phyloP scores from a whole-genome alignment of 1,140 invertebrate genomes.

The Drosophila orosa region DNA sequence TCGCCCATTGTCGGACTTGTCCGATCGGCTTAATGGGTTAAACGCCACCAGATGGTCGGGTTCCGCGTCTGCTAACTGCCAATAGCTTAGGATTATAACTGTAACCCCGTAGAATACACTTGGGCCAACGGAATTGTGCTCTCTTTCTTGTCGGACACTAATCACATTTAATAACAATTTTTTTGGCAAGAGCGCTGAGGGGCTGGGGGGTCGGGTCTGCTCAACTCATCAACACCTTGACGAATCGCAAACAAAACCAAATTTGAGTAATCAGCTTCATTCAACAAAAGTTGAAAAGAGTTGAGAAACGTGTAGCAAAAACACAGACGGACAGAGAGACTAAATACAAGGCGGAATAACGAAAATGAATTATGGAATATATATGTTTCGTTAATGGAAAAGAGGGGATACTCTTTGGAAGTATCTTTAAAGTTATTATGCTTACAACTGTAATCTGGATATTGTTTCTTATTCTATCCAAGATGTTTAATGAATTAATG shows the following conservation, averaged over 20 bases:
- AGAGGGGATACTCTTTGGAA: slow-evolving; percentile 40
- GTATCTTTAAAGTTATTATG: background rate
- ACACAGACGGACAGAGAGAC: slow-evolving; percentile 36
- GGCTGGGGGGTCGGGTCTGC: slow-evolving; percentile 14
- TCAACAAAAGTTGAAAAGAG: slow-evolving; percentile 63
- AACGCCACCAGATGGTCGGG: slow-evolving; percentile 71
- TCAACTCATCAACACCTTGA: slow-evolving; percentile 74
- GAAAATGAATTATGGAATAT: slow-evolving; percentile 18
- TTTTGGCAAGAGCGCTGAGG: slow-evolving; percentile 7
- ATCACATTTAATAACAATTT: slow-evolving; percentile 82
- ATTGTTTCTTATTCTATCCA: no score
- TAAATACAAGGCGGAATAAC: slow-evolving; percentile 40
- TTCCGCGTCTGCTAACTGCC: slow-evolving; percentile 57
- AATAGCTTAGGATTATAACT: slow-evolving; percentile 82
- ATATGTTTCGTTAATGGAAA: slow-evolving; percentile 6
- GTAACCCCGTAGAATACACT: slow-evolving; percentile 37
- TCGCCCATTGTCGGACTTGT: slow-evolving; percentile 28
- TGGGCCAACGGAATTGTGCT: slow-evolving; percentile 67
- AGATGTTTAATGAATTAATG: background rate
- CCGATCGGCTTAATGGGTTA: slow-evolving; percentile 71
- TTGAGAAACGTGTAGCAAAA: slow-evolving; percentile 69
- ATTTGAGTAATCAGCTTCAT: slow-evolving; percentile 82
- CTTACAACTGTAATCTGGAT: background rate
- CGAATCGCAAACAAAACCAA: slow-evolving; percentile 80
- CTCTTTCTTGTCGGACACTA: slow-evolving; percentile 63